Base-by-base conservation (phyloP, 2,888 invertebrate genomes). In the Ceriagrion tenellum region DNA sequence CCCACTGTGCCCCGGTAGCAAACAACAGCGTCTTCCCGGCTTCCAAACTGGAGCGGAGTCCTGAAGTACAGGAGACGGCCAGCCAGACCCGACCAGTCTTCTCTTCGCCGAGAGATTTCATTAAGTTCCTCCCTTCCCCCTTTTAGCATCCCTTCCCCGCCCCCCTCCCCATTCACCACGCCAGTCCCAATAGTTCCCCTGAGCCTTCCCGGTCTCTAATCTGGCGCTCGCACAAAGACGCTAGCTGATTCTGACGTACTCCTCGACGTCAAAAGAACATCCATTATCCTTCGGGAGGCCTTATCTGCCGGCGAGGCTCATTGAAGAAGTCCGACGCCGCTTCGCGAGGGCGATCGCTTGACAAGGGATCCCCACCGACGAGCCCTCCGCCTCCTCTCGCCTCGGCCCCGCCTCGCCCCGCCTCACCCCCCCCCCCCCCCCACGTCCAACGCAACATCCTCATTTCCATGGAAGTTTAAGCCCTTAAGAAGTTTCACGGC, bases 401-500 rank as follows among this genome's bases (percentile, higher is more conserved):
- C 59, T 4, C 20, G 56, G 13, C 56, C 59, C 18, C 23, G 23
- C 59, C 59, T 47, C 47, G 8, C 47, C 47, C 47, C 47, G 47
- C 47, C 47, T 47, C 47, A 47, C 47, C 47, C 47, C 47, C 59
- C 59, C 59, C 59, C 6, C 59, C 16, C 59, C 47, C 8, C 47
- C 47, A 47, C 47, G 47, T 47, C 81, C 81, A 30, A 35, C 69
- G 69, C 69, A 63, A 93, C 59, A 69, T 93, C 69, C 93, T 93
- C 69, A 93, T 93, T 93, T 93, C 93, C 63, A 93, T 93, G 93
- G 93, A 69, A 93, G 69, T 69, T 47, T 93, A 93, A 93, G 93
- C 93, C 74, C 74, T 93, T 93, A 93, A 93, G 93, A 93, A 93
- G 93, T 93, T 93, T 93, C 93, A 93, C 63, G 93, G 56, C 93